Percentiles rank a stretch among this genome's conserved stretches.
Evolutionary conservation across 2,888 invertebrate species (phyloP).

Genomic region (Gryllus longicercus): DNA sequence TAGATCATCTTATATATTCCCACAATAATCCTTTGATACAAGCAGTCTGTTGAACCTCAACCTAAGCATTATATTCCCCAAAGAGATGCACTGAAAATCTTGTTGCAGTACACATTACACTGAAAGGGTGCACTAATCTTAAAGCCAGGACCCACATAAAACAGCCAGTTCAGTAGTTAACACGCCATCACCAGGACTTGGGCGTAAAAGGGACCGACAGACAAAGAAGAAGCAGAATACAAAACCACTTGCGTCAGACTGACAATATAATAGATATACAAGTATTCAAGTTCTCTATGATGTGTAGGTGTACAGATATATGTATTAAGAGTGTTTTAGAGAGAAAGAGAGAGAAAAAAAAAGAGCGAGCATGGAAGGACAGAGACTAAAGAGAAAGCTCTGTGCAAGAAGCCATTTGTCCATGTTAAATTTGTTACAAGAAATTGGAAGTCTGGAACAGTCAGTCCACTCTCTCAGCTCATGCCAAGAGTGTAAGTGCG

Average conservation of each 20-base stretch:
- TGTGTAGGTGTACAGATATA: not conserved
- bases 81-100: not conserved
- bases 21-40: not conserved
- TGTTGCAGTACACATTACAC: slow-evolving; percentile 7
- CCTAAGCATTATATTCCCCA: not conserved
- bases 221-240: slow-evolving; percentile 34
- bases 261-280: not conserved
- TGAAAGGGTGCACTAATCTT: not conserved
- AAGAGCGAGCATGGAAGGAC: slow-evolving; percentile 33
- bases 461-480: slow-evolving; percentile 20
- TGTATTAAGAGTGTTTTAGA: slow-evolving; percentile 11
- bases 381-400: slow-evolving; percentile 36
- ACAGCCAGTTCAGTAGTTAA: not conserved
- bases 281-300: not conserved
- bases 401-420: slow-evolving; percentile 31
- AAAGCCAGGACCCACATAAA: slow-evolving; percentile 1
- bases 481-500: slow-evolving; percentile 24
- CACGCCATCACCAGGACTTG: not conserved
- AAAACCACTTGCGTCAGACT: slow-evolving; percentile 21
- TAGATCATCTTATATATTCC: not conserved
- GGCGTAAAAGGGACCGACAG: slow-evolving; percentile 29
- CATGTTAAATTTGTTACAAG: not conserved
- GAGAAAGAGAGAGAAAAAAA: slow-evolving; percentile 19
- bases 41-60: not conserved
- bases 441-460: slow-evolving; percentile 17